These are phyloP conservation scores for Galendromus occidentalis DNA, from an alignment of 1,140 invertebrate genomes.

Conservation along the genomic window DNA sequence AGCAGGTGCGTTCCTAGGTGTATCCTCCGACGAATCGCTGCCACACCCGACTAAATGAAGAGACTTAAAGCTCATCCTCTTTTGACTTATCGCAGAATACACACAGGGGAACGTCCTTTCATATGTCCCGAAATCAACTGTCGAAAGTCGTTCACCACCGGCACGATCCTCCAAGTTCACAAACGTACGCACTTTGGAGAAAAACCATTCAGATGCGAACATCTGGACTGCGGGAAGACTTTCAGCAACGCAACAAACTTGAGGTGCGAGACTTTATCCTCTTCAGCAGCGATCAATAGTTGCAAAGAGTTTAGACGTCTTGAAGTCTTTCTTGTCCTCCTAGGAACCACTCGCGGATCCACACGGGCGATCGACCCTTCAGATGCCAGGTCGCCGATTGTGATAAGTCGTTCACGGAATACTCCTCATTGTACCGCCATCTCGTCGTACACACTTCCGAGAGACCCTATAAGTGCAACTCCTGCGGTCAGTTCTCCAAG, in stretches of 20 bases:
- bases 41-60: constrained; percentile 17
- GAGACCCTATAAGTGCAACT: constrained; percentile 38
- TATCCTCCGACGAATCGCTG: not conserved
- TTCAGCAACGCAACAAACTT: not conserved
- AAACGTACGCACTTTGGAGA: constrained; percentile 29
- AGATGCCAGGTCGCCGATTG: constrained; percentile 36
- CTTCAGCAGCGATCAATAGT: too few relatives aligned
- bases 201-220: not conserved
- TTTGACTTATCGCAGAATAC: not conserved
- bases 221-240: not conserved
- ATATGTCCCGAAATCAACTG: constrained; percentile 28
- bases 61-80: not conserved
- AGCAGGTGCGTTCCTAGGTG: constrained; percentile 22
- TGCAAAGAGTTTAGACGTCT: not conserved
- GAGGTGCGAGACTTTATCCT: constrained; percentile 14
- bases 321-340: not conserved
- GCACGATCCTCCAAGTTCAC: constrained; percentile 47
- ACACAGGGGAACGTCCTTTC: constrained; percentile 18
- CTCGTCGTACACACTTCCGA: constrained; percentile 43
- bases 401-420: constrained; percentile 47
- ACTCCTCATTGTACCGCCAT: constrained; percentile 52
- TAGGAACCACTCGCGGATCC: constrained; percentile 12
- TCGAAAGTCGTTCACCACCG: constrained; percentile 37
- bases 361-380: constrained; percentile 31
- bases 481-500: constrained; percentile 31